Base-by-base conservation (phyloP, 2,888 invertebrate genomes). In the Atrina japonica region DNA sequence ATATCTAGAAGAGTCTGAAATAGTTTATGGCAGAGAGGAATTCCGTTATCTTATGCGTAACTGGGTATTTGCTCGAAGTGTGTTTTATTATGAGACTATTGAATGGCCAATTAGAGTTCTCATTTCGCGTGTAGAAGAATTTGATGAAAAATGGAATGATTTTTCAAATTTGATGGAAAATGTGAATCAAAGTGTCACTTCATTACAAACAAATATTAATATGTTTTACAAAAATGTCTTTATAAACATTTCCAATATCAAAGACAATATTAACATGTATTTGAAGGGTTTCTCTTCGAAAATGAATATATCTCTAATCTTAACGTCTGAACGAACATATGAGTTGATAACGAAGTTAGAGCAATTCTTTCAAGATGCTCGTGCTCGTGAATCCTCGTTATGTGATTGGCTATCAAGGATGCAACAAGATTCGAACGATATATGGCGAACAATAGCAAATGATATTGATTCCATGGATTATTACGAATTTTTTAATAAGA, bases 391-490 rank as follows among this genome's bases (percentile, higher is more conserved):
- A 7, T 81, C 79, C 9, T 73, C 70, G 14, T 63, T 86, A 2
- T 77, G 63, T 61, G 83, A 83, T 65, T 76, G 64, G 41, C 82
- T 82, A 83, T 72, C 73, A 7, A 43, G 73, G 1, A 43, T 86
- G 7, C 21, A 60, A 1, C 56, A 67, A 14, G 73, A 76, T 18
- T 72, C 74, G 1, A 61, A 59, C 2, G 58, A 49, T 11, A 78
- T 86, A 9, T 86, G 85, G 84, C 68, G 71, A 9, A 61, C 27
- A 6, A 77, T 84, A 7, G 49, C 85, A 5, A 67, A 76, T 11
- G 86, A 86, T 45, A 76, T 79, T 49, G 80, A 83, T 23, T 74
- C 80, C 70, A 14, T 63, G 2, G 81, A 82, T 9, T 86, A 83
- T 66, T 87, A 83, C 69, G 45, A 64, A 3, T 80, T 68, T 58